Base-by-base conservation (phyloP, 2,113 vertebrate genomes). In the Caracal caracal region DNA sequence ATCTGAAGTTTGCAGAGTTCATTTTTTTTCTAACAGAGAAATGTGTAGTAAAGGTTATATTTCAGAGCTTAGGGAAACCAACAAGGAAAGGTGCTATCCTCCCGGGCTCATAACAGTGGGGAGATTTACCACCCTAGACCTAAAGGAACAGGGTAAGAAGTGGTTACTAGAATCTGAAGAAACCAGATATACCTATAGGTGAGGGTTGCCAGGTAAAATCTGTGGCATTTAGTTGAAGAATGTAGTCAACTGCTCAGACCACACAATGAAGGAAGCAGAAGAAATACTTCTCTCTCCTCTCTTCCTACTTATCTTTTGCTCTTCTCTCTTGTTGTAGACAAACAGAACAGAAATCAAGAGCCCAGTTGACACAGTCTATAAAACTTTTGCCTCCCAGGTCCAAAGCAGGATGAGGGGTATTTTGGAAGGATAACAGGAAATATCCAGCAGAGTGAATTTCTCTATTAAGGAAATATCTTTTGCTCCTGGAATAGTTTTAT, bases 401-500 rank as follows among this genome's bases (percentile, higher is more conserved):
- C 4, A 63, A n/a, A 71, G 2, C 8, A 71, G 6, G 5, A 10
- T 68, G 20, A 30, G 20, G n/a, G 83, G 10, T 82, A 12, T 35
- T 8, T 59, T 19, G 24, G 24, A 49, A 16, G 8, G 6, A 7
- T 30, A 63, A 82, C 2, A 37, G 22, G 43, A 85, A 81, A 70
- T 65, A 90, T 24, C 56, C 56, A 59, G 56, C 17, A 22, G 56
- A 59, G 56, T 59, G 56, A 59, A 59, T 59, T 59, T 24, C 56
- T 59, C 56, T 59, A 24, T 59, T 59, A 59, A 59, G 56, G 56
- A 22, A 59, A 59, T 59, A 59, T 59, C 56, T 59, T 95, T 80
- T 90, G 47, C 20, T 91, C 26, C 70, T 78, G 2, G 43, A 94
- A 86, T 93, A 37, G 22, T 92, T 88, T 94, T 82, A 17, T 66